Percentiles rank a stretch among this genome's conserved stretches.
These are phyloP conservation scores for Silurus aristotelis DNA, from an alignment of 2,797 vertebrate genomes.

Conservation along the genomic window DNA sequence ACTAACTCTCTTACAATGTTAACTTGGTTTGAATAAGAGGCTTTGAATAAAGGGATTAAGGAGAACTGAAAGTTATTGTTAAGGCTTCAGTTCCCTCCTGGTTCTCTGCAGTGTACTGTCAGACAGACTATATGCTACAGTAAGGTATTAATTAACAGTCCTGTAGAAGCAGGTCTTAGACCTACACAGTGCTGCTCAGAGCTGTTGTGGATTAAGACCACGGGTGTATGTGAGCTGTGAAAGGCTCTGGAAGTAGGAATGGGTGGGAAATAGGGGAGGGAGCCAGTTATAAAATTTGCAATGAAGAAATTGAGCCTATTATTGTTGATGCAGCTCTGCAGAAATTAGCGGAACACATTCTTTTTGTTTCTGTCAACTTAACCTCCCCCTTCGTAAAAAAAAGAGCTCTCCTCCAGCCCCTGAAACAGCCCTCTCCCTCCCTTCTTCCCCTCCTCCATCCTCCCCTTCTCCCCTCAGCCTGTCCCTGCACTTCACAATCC, in stretches of 20 bases:
- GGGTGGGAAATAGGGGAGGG: conserved; percentile 73
- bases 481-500: conserved; percentile 82
- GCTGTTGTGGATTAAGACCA: conserved; percentile 74
- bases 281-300: conserved; percentile 78
- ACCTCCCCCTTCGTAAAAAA: conserved; percentile 82
- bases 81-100: conserved; percentile 60
- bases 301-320: conserved; percentile 89
- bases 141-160: conserved; percentile 71
- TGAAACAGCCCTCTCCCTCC: conserved; percentile 65
- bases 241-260: conserved; percentile 73
- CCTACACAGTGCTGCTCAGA: conserved; percentile 66
- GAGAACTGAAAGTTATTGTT: conserved; percentile 64
- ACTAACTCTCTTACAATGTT: conserved; percentile 44
- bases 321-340: conserved; percentile 84
- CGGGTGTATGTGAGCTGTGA: conserved; percentile 73
- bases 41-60: conserved; percentile 44
- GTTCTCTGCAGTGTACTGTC: conserved; percentile 64
- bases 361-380: conserved; percentile 90
- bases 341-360: conserved; percentile 89
- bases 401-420: conserved; percentile 71
- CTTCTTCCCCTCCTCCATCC: conserved; percentile 76
- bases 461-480: conserved; percentile 73
- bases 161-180: conserved; percentile 70
- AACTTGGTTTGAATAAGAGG: conserved; percentile 42
- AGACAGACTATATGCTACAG: conserved; percentile 64